Conservation (phyloP, 2,797 vertebrate genomes). For the Mormyrus hasselquistii region DNA sequence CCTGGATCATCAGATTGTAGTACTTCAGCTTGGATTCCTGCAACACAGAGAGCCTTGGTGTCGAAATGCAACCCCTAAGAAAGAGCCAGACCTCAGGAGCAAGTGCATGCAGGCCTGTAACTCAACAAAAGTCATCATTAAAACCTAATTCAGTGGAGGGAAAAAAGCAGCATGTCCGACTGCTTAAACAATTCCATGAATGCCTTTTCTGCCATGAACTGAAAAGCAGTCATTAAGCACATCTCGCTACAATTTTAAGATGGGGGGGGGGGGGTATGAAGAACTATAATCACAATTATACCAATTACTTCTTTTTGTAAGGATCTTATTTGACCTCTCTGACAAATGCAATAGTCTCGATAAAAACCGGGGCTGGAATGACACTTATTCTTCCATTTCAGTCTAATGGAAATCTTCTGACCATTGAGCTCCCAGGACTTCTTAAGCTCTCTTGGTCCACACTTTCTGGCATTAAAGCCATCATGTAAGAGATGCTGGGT, state of each 20-base stretch:
- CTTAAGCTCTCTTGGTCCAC: background rate
- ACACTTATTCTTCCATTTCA: background rate
- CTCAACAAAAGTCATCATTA: background rate
- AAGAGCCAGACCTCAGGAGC: background rate
- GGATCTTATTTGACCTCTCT: background rate
- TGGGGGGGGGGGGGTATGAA: background rate
- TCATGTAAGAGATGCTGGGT: background rate
- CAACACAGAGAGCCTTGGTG: constrained; percentile 32
- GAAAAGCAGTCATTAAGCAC: background rate
- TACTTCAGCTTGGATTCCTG: constrained; percentile 94
- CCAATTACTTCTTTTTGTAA: background rate
- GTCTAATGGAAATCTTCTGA: background rate
- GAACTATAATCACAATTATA: background rate
- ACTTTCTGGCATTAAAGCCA: background rate
- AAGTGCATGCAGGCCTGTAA: background rate
- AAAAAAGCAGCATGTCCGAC: background rate
- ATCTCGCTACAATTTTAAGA: background rate
- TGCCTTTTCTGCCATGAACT: background rate
- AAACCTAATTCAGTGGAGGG: background rate
- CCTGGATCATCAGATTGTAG: constrained; percentile 97
- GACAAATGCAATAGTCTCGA: background rate
- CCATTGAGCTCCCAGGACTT: background rate
- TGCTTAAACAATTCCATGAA: background rate
- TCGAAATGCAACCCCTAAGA: background rate
- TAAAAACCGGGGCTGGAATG: background rate